phyloP scores from a whole-genome alignment of 2,888 invertebrate genomes.

The Eurytoma californica region DNA sequence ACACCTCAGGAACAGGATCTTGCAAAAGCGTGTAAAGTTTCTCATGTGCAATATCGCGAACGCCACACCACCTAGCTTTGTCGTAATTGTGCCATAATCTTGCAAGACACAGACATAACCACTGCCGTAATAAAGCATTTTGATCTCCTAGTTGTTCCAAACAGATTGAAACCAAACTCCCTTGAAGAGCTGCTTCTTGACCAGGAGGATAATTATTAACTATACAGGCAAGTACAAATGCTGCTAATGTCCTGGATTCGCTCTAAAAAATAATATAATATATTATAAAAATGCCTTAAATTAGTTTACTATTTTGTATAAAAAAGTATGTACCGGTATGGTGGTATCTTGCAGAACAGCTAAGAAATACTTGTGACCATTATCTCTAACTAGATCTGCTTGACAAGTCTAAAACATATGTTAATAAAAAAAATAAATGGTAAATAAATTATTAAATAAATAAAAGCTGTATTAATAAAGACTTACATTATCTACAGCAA shows the following conservation, averaged over 20 bases:
- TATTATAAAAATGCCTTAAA: background rate
- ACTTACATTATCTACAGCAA: constrained; percentile 95
- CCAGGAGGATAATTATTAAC: constrained; percentile 92
- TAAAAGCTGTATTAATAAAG: background rate
- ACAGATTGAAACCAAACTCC: constrained; percentile 92
- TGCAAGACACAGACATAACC: constrained; percentile 95
- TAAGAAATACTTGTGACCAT: constrained; percentile 95
- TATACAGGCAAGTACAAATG: constrained; percentile 95
- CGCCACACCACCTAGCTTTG: constrained; percentile 95
- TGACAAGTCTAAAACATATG: constrained; percentile 86
- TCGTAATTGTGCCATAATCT: constrained; percentile 93
- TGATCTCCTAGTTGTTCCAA: constrained; percentile 90
- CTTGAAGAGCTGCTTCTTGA: constrained; percentile 93
- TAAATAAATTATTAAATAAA: background rate
- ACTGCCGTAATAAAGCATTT: constrained; percentile 83
- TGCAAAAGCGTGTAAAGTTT: constrained; percentile 88
- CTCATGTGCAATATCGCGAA: constrained; percentile 96
- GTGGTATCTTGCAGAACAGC: constrained; percentile 91
- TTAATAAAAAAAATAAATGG: constrained; percentile 11
- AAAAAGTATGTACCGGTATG: constrained; percentile 80
- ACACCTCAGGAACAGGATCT: constrained; percentile 91
- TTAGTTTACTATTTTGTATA: constrained; percentile 11
- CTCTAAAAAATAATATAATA: constrained; percentile 74
- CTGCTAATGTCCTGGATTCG: constrained; percentile 93
- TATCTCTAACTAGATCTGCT: constrained; percentile 94